Evolutionary conservation across 2,888 invertebrate species (phyloP).

Genomic region (Stenolophus ochropezus): DNA sequence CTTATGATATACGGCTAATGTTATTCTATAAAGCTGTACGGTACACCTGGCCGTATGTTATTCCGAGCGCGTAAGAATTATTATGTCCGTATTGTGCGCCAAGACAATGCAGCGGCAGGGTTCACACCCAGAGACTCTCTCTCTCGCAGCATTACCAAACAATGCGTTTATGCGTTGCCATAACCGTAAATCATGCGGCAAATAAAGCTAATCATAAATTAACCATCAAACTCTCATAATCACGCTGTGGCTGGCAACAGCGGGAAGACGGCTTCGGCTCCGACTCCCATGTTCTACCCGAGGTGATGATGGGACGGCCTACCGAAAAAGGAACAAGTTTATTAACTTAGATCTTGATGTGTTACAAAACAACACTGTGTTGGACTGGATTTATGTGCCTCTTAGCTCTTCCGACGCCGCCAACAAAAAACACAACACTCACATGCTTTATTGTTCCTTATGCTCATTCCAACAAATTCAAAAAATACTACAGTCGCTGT

Average conservation of each 20-base stretch:
- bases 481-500: too few species aligned
- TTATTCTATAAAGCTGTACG: slow-evolving; percentile 66
- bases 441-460: background rate
- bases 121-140: slow-evolving; percentile 69
- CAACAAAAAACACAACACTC: background rate
- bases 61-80: slow-evolving; percentile 69
- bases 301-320: slow-evolving; percentile 28
- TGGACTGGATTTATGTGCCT: slow-evolving; percentile 16
- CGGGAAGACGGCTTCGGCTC: background rate
- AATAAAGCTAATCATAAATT: slow-evolving; percentile 65
- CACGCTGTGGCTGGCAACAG: slow-evolving; percentile 42
- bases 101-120: slow-evolving; percentile 69
- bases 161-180: slow-evolving; percentile 68
- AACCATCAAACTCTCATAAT: slow-evolving; percentile 64
- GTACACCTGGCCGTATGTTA: slow-evolving; percentile 68
- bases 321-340: slow-evolving; percentile 38
- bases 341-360: slow-evolving; percentile 41
- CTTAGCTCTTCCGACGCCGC: background rate
- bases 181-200: slow-evolving; percentile 67
- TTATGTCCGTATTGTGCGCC: slow-evolving; percentile 69
- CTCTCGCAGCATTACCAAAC: slow-evolving; percentile 67
- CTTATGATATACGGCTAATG: slow-evolving; percentile 67
- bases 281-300: background rate
- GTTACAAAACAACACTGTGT: background rate
- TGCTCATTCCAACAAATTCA: too few species aligned